phyloP scores from a whole-genome alignment of 37 sponge, comb jelly and placozoan genomes.

The Haliclona indistincta region DNA sequence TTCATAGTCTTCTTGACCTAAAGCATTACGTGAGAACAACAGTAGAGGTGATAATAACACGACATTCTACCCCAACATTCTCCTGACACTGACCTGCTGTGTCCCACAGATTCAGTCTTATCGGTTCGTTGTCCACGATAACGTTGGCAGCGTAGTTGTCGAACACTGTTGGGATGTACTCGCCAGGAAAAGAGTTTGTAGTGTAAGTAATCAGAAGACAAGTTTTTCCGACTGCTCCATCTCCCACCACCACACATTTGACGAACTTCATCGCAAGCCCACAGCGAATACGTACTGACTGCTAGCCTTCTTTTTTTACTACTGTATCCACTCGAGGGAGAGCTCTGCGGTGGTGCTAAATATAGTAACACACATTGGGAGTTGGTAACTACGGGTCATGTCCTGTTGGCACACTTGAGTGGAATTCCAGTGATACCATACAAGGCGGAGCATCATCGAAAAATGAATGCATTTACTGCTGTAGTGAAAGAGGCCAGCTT shows the following conservation, averaged over 20 bases:
- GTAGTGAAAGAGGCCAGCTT: no score
- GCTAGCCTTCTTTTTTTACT: no score
- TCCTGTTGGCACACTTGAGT: no score
- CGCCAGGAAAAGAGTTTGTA: slow-evolving; percentile 55
- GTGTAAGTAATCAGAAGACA: slow-evolving; percentile 53
- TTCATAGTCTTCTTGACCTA: slow-evolving; percentile 55
- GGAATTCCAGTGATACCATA: no score
- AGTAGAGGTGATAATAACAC: background rate
- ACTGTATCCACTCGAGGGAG: no score
- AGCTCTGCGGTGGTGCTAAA: no score
- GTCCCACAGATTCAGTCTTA: slow-evolving; percentile 52
- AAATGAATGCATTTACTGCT: no score
- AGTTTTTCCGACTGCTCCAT: slow-evolving; percentile 60
- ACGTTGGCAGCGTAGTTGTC: slow-evolving; percentile 54
- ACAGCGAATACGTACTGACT: no score
- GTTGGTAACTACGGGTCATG: no score
- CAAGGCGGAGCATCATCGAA: no score
- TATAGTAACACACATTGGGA: no score
- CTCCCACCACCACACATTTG: slow-evolving; percentile 64
- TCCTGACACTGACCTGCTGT: slow-evolving; percentile 39
- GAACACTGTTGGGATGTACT: slow-evolving; percentile 60
- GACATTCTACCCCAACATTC: background rate
- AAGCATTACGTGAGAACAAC: slow-evolving; percentile 3
- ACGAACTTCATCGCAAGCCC: slow-evolving; percentile 1
- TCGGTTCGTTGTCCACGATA: slow-evolving; percentile 31